Evolutionary conservation across 2,113 vertebrate species (phyloP), one percentile per base, ranked within the genome.

Genomic region (Upupa epops): DNA sequence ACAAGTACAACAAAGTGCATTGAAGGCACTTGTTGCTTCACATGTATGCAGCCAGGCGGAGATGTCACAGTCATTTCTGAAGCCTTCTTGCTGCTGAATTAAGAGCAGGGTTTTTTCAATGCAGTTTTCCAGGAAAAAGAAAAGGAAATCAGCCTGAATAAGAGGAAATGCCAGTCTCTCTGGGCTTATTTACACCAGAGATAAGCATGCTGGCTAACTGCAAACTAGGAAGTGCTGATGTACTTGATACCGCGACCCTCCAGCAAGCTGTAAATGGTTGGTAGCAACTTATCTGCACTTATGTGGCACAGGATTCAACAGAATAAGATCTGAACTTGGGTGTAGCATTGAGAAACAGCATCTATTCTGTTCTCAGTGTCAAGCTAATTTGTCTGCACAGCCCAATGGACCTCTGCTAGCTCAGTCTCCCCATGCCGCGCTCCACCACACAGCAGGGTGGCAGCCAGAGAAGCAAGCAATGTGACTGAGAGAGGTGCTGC

Each of bases 121-220:
- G 49, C 64, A 29, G 21, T 76, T 86, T 89, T 83, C 52, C 82
- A 92, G 88, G 87, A 83, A 89, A 80, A 88, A 42, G 11, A 92
- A 66, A 21, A 17, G 34, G 72, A 86, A 91, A 79, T 68, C 51
- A 68, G 68, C 36, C 48, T 91, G 88, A 94, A 96, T 94, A 60
- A 86, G 68, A 94, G 89, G 93, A 96, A 95, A 36, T 49, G 71
- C 64, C 65, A 28, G 85, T 83, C 79, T 52, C 74, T 46, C 48
- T 36, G 46, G 72, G 72, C 48, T 56, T 60, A 46, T 89, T 89
- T 88, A 85, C 25, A 68, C 48, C 80, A 83, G 64, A 91, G 95
- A 95, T 94, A 94, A 95, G 90, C 72, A 7, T 1, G 9, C 59
- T 83, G 80, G 72, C 73, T 83, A 71, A 84, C 52, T 24, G 5